Conservation (phyloP, 2,888 invertebrate genomes). For the Agriopis marginaria region DNA sequence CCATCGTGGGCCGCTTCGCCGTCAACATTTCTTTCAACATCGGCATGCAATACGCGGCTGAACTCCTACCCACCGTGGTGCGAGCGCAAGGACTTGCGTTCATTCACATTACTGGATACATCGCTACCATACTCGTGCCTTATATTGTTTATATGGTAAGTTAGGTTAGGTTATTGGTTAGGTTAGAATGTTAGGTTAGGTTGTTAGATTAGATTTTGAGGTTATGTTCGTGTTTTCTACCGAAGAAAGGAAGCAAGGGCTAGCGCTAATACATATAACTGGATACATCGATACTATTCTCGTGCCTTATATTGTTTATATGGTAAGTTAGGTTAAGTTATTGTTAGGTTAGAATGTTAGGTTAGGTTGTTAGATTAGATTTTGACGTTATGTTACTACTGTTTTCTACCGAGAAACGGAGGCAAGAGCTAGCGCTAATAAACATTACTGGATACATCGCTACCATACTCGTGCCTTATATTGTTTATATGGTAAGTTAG, state of each 20-base stretch:
- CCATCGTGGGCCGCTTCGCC: conserved; percentile 93
- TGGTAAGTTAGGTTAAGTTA: conserved; percentile 82
- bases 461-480: conserved; percentile 93
- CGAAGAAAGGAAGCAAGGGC: conserved; percentile 93
- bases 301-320: conserved; percentile 93
- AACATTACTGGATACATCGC: conserved; percentile 94
- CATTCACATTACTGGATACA: conserved; percentile 94
- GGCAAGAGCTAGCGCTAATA: conserved; percentile 93
- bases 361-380: neutral
- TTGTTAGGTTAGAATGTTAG: neutral
- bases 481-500: conserved; percentile 89
- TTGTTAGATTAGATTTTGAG: neutral
- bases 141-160: conserved; percentile 94
- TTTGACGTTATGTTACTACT: conserved; percentile 82
- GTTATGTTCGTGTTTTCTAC: conserved; percentile 78
- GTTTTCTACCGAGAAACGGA: conserved; percentile 93
- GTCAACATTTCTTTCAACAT: conserved; percentile 96
- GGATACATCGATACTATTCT: conserved; percentile 93
- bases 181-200: neutral
- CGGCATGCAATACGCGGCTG: conserved; percentile 95
- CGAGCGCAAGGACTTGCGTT: conserved; percentile 94
- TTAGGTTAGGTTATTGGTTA: conserved; percentile 23
- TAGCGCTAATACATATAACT: conserved; percentile 93
- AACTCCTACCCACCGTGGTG: conserved; percentile 94
- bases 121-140: conserved; percentile 92